These are phyloP conservation scores for Eucidaris tribuloides DNA, from an alignment of 35 echinoderm and acorn worm genomes.

Conservation along the genomic window DNA sequence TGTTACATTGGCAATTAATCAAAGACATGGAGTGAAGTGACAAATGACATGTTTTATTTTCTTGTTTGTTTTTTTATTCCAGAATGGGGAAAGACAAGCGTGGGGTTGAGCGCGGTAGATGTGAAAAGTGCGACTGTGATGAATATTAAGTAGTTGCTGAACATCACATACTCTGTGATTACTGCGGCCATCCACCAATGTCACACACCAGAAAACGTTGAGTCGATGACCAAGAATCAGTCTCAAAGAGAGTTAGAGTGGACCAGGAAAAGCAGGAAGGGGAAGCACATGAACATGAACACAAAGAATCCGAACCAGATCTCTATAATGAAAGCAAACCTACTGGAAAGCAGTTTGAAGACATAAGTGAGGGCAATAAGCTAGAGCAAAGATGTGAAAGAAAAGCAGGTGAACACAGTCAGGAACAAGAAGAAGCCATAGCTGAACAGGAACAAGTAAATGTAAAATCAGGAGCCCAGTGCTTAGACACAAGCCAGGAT, in stretches of 20 bases:
- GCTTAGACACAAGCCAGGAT: background rate
- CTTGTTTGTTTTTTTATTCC: background rate
- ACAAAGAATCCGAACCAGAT: no score
- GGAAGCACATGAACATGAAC: background rate
- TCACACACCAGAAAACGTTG: background rate
- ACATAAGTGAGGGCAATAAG: background rate
- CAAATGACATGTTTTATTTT: no score
- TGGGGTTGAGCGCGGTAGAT: background rate
- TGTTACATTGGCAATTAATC: no score
- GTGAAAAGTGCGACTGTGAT: background rate
- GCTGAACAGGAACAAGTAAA: background rate
- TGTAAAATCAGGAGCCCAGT: background rate
- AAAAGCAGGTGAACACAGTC: background rate
- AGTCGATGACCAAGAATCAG: background rate
- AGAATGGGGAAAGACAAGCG: slow-evolving; percentile 5
- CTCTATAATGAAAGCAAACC: background rate
- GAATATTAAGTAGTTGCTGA: slow-evolving; percentile 1
- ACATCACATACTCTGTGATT: background rate
- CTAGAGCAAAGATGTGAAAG: background rate
- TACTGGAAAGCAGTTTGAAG: background rate
- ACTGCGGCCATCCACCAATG: background rate
- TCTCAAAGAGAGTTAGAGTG: background rate
- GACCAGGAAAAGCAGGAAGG: slow-evolving; percentile 2
- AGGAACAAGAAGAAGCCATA: background rate
- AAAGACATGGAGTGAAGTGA: background rate